A percentile compares a stretch with the other conserved stretches of the same genome.
Conservation (phyloP, 2,113 vertebrate species). For the Cololabis saira region DNA sequence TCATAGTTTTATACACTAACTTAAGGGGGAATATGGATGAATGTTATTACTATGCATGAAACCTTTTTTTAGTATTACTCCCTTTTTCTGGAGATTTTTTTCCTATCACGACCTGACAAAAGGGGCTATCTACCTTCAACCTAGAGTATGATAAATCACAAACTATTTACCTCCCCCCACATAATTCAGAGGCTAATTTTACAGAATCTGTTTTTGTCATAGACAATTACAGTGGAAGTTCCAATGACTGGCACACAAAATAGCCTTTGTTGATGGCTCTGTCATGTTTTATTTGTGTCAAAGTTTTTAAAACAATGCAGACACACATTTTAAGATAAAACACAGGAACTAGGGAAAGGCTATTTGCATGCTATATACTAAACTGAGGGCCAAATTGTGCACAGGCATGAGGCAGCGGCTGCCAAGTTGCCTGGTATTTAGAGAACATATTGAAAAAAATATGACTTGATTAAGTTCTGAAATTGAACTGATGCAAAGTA, state of each 20-base stretch:
- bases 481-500: conserved; percentile 54
- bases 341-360: conserved; percentile 65
- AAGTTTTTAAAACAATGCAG: conserved; percentile 80
- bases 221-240: conserved; percentile 81
- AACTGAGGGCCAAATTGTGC: conserved; percentile 66
- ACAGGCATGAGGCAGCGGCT: conserved; percentile 49
- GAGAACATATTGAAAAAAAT: conserved; percentile 40
- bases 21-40: conserved; percentile 83
- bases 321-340: conserved; percentile 82
- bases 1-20: conserved; percentile 82
- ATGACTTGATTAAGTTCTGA: conserved; percentile 43
- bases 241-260: conserved; percentile 86
- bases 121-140: conserved; percentile 77
- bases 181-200: conserved; percentile 85
- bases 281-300: conserved; percentile 85
- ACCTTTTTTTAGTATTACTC: conserved; percentile 51
- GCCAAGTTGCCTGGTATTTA: conserved; percentile 51
- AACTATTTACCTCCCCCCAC: conserved; percentile 81
- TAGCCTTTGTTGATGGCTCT: conserved; percentile 86
- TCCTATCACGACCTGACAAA: conserved; percentile 79
- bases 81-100: conserved; percentile 66
- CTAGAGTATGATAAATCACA: conserved; percentile 85
- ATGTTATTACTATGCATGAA: conserved; percentile 85
- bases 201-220: conserved; percentile 86
- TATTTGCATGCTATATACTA: conserved; percentile 76